Conservation (phyloP, 2,888 invertebrate genomes). For the Pandemis heparana region DNA sequence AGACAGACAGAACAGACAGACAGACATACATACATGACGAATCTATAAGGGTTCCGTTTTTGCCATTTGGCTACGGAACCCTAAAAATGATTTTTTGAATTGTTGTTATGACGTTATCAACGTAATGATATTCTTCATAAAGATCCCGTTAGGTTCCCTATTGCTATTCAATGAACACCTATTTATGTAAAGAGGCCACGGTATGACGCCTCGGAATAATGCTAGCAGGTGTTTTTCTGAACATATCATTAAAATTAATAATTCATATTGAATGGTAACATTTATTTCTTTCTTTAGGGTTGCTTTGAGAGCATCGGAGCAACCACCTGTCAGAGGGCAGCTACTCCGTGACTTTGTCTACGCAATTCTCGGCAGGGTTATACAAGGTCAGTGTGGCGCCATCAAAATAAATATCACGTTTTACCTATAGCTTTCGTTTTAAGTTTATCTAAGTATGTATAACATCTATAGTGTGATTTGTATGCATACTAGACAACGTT, state of each 20-base stretch:
- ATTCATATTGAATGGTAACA: not conserved
- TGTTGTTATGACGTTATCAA: not conserved
- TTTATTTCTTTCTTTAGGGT: slow-evolving; percentile 25
- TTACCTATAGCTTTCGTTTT: not conserved
- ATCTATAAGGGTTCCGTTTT: too few species aligned
- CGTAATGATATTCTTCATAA: not conserved
- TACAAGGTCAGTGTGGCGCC: slow-evolving; percentile 36
- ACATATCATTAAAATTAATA: not conserved
- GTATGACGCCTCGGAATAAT: not conserved
- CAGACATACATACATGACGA: too few species aligned
- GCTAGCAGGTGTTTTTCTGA: not conserved
- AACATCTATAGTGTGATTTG: not conserved
- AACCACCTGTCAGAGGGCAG: slow-evolving; percentile 29
- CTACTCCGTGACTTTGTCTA: slow-evolving; percentile 32
- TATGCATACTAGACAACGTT: not conserved
- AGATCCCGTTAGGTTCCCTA: not conserved
- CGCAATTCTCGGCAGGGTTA: slow-evolving; percentile 25
- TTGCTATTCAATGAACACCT: not conserved
- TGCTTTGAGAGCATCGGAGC: slow-evolving; percentile 29
- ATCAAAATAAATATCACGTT: not conserved
- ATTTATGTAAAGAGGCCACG: not conserved
- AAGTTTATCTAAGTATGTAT: not conserved
- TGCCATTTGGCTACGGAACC: too few species aligned
- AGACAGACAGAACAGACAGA: too few species aligned
- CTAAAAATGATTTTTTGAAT: not conserved